phyloP scores from a whole-genome alignment of 2,113 vertebrate genomes.

The Odontesthes bonariensis region DNA sequence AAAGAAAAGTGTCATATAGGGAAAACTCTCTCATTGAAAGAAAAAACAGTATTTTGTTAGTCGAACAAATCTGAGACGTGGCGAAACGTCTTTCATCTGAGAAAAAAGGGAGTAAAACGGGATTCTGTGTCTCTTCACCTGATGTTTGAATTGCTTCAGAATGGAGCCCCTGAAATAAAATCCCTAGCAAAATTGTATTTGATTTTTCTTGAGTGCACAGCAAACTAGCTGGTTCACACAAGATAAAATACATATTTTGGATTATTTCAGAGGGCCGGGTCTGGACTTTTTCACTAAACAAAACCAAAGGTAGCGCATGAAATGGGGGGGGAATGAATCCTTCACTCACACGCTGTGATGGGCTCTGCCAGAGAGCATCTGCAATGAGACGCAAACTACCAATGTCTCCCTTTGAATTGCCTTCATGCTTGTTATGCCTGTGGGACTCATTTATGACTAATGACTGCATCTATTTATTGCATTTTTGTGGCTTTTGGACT shows the following conservation, averaged over 20 bases:
- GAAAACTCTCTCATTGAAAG: neutral
- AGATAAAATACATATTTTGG: too few relatives aligned
- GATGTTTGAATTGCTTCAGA: too few relatives aligned
- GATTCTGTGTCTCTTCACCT: too few relatives aligned
- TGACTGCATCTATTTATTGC: slow-evolving; percentile 60
- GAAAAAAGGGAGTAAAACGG: neutral
- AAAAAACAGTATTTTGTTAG: neutral
- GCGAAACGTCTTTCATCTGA: neutral
- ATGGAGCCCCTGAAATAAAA: too few relatives aligned
- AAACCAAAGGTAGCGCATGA: slow-evolving; percentile 36
- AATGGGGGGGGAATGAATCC: slow-evolving; percentile 14
- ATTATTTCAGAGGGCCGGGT: neutral
- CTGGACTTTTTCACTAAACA: neutral
- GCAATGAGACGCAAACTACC: slow-evolving; percentile 44
- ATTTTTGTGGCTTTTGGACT: slow-evolving; percentile 40
- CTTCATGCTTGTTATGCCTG: slow-evolving; percentile 39
- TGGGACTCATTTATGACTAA: slow-evolving; percentile 45
- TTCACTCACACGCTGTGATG: slow-evolving; percentile 1
- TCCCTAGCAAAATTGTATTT: too few relatives aligned
- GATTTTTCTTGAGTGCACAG: too few relatives aligned
- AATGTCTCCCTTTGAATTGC: slow-evolving; percentile 51
- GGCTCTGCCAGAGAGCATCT: slow-evolving; percentile 5
- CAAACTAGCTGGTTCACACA: too few relatives aligned
- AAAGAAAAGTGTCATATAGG: neutral
- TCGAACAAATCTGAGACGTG: neutral